Conservation (phyloP, 2,113 vertebrate genomes). For the Aplodontia rufa region DNA sequence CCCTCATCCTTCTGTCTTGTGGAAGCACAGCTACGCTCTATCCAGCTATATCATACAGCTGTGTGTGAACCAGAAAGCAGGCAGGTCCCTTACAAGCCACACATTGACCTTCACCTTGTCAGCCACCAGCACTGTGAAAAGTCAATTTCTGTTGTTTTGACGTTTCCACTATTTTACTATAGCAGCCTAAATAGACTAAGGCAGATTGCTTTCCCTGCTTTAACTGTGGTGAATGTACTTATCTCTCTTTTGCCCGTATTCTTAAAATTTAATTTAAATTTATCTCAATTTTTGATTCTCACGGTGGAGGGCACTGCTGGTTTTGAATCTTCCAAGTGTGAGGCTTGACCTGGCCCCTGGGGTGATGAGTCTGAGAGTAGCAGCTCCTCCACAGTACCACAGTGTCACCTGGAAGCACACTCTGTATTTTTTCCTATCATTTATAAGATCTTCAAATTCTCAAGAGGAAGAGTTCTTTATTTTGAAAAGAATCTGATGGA, state of each 20-base stretch:
- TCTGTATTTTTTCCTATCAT: background rate
- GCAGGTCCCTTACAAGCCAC: rapidly evolving
- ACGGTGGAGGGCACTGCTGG: background rate
- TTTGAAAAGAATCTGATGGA: background rate
- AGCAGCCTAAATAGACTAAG: background rate
- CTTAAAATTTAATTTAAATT: background rate
- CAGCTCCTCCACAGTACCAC: rapidly evolving
- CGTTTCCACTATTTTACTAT: background rate
- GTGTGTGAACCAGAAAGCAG: too few species aligned
- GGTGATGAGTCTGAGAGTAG: background rate
- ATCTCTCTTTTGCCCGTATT: background rate
- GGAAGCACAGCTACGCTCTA: background rate
- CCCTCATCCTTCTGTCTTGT: rapidly evolving
- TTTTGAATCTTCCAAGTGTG: background rate
- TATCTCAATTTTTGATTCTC: background rate
- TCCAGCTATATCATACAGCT: too few species aligned
- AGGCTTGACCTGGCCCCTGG: rapidly evolving
- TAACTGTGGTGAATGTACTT: background rate
- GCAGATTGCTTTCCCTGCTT: background rate
- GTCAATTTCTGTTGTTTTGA: background rate
- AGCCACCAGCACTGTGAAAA: too few species aligned
- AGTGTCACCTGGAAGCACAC: too few species aligned
- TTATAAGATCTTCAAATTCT: background rate
- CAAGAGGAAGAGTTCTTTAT: background rate
- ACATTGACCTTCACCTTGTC: too few species aligned